Conservation (phyloP, 23 tunicate genomes). For the Halocynthia aurantium region DNA sequence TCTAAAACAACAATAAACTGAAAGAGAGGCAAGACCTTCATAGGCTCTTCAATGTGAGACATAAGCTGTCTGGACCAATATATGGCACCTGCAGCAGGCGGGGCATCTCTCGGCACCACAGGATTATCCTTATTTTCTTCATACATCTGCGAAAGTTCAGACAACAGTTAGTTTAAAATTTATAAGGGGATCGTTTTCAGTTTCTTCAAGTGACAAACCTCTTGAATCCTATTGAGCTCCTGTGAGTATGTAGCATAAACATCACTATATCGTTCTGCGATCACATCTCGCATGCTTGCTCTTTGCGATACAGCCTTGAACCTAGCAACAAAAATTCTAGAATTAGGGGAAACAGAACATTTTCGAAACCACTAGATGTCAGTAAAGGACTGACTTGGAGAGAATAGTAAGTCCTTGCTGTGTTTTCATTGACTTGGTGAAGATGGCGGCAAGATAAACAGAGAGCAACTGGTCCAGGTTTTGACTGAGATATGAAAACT, state of each 20-base stretch:
- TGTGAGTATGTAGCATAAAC: constrained; percentile 78
- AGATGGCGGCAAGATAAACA: constrained; percentile 69
- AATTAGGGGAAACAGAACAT: neutral
- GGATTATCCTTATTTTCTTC: constrained; percentile 81
- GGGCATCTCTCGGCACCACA: constrained; percentile 67
- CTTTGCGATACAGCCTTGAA: constrained; percentile 70
- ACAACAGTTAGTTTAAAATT: neutral
- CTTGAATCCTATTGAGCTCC: constrained; percentile 66
- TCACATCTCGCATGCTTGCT: constrained; percentile 42
- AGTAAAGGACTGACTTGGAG: constrained; percentile 43
- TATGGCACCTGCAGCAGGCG: constrained; percentile 93
- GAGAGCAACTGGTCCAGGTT: constrained; percentile 75
- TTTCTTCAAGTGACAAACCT: constrained; percentile 19
- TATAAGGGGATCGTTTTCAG: neutral
- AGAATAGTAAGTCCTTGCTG: constrained; percentile 70
- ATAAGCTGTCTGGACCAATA: constrained; percentile 73
- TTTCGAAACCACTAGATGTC: neutral
- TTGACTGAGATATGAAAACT: constrained; percentile 29
- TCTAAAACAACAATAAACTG: neutral
- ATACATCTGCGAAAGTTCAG: constrained; percentile 47
- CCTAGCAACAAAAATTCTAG: constrained; percentile 2
- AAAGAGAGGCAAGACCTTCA: constrained; percentile 48
- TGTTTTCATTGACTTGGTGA: constrained; percentile 69
- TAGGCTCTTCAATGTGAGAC: constrained; percentile 82
- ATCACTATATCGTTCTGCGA: constrained; percentile 67